phyloP scores from a whole-genome alignment of 2,888 invertebrate species.

The Druceiella hillmani region DNA sequence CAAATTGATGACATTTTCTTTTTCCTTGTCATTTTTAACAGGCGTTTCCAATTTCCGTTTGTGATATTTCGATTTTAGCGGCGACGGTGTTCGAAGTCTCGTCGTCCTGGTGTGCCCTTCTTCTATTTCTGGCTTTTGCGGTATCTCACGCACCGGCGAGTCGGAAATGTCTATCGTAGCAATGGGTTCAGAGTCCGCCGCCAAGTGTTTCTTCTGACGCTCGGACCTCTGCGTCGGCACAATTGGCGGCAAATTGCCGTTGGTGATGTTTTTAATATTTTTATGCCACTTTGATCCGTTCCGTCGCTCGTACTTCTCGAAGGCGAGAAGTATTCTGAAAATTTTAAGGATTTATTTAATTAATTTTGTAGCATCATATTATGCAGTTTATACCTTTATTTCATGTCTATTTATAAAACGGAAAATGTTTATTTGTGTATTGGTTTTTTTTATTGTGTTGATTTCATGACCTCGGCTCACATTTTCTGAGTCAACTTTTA shows the following conservation, averaged over 20 bases:
- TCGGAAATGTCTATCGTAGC: constrained; percentile 42
- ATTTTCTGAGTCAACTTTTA: too few species aligned
- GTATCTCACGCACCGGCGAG: constrained; percentile 35
- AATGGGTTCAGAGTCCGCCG: constrained; percentile 25
- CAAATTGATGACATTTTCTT: too few species aligned
- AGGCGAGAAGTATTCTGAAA: constrained; percentile 61
- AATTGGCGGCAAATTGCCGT: constrained; percentile 12
- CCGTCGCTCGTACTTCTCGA: constrained; percentile 56
- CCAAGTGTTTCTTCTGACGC: constrained; percentile 15
- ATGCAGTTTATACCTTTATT: too few species aligned
- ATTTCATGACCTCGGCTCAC: too few species aligned
- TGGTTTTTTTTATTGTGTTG: too few species aligned
- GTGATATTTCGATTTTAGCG: constrained; percentile 10
- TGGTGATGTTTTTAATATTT: constrained; percentile 32
- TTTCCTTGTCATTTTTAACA: background rate
- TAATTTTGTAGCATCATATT: background rate
- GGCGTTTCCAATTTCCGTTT: constrained; percentile 3
- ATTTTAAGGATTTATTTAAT: constrained; percentile 12
- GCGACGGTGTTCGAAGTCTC: constrained; percentile 30
- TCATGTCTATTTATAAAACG: too few species aligned
- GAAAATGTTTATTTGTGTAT: too few species aligned
- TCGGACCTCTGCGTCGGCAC: constrained; percentile 1
- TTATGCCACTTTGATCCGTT: constrained; percentile 27
- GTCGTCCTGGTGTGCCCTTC: constrained; percentile 25
- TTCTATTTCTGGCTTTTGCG: constrained; percentile 21